A percentile compares a stretch with the other conserved stretches of the same genome.
Conservation (phyloP, 2,888 invertebrate species). For the Cheilosia variabilis region DNA sequence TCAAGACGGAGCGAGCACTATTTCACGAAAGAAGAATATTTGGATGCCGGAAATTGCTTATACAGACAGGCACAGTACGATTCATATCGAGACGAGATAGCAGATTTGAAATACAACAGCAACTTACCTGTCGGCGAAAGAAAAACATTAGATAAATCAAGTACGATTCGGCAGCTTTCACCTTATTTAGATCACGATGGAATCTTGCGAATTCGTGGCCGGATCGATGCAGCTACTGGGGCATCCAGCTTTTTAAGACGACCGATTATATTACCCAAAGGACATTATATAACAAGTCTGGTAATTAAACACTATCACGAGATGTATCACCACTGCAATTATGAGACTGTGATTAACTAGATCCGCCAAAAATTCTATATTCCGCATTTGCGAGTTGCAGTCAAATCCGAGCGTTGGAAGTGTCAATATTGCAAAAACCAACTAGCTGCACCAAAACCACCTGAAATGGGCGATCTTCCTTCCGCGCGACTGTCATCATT, state of each 20-base stretch:
- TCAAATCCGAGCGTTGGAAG: too few relatives aligned
- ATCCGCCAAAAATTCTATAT: constrained; percentile 7
- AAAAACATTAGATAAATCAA: too few relatives aligned
- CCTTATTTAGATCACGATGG: too few relatives aligned
- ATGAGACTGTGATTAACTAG: constrained; percentile 56
- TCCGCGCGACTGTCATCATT: too few relatives aligned
- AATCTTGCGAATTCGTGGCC: too few relatives aligned
- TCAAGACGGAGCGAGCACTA: too few relatives aligned
- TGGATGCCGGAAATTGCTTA: background rate
- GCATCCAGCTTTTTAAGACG: constrained; percentile 18
- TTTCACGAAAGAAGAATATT: background rate
- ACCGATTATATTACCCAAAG: constrained; percentile 55
- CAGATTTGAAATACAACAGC: background rate
- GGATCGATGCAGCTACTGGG: constrained; percentile 35
- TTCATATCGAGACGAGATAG: background rate
- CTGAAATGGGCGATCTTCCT: too few relatives aligned
- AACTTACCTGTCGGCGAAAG: background rate
- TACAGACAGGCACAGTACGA: constrained; percentile 1
- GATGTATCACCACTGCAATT: constrained; percentile 43
- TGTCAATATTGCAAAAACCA: too few relatives aligned
- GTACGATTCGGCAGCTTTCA: background rate
- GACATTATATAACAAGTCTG: constrained; percentile 52
- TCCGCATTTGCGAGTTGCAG: too few relatives aligned
- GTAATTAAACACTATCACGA: constrained; percentile 50
- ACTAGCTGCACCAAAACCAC: too few relatives aligned